These are phyloP conservation scores for Arctopsyche grandis DNA, from an alignment of 1,140 invertebrate genomes.

Conservation along the genomic window DNA sequence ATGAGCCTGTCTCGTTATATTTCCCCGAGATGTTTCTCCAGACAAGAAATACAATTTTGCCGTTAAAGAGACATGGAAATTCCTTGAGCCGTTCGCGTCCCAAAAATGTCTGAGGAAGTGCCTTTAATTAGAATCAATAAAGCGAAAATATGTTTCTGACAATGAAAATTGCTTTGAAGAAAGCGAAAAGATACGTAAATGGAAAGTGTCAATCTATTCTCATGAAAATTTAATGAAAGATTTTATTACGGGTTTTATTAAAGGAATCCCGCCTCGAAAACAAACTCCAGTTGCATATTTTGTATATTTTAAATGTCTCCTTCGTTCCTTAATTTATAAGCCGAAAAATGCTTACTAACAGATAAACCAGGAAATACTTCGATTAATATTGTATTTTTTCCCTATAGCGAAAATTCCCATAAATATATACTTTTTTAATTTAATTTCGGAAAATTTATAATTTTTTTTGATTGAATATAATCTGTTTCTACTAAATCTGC, in stretches of 20 bases:
- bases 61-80: slow-evolving; percentile 25
- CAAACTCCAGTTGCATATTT: neutral
- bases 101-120: slow-evolving; percentile 22
- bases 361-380: too few species aligned
- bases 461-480: too few species aligned
- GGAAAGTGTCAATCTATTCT: slow-evolving; percentile 35
- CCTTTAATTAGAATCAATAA: slow-evolving; percentile 41
- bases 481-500: too few species aligned
- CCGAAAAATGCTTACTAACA: too few species aligned
- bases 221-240: slow-evolving; percentile 35
- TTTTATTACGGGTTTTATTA: slow-evolving; percentile 30
- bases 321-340: too few species aligned
- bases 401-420: too few species aligned
- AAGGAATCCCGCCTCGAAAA: neutral
- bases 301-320: too few species aligned
- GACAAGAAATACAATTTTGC: slow-evolving; percentile 29
- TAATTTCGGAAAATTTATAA: too few species aligned
- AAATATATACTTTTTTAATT: too few species aligned
- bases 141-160: slow-evolving; percentile 38
- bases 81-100: slow-evolving; percentile 20
- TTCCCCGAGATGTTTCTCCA: neutral
- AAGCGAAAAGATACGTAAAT: slow-evolving; percentile 30
- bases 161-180: slow-evolving; percentile 32
- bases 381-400: too few species aligned
- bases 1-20: slow-evolving; percentile 10